Base-by-base conservation (phyloP, 2,113 vertebrate genomes). In the Pungitius pungitius region DNA sequence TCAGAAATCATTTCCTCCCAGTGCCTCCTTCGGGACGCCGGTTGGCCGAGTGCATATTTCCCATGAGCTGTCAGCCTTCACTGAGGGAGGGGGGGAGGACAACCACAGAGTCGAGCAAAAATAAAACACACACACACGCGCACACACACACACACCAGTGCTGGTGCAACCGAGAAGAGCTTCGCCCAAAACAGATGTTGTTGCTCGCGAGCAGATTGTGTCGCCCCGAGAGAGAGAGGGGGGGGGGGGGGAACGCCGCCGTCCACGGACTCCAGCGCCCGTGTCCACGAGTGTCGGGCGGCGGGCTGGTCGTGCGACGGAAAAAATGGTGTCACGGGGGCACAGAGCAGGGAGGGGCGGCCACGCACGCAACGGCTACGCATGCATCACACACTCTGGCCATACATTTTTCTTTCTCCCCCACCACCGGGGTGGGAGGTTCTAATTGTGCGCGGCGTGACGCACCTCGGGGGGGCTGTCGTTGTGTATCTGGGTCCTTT, bases 21-120 rank as follows among this genome's bases (percentile, higher is more conserved):
- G 18, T 82, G 81, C 67, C 75, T 84, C 67, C 77, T 78, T 75
- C 80, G 80, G 68, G 73, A 87, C 66, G 55, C 63, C 13, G 26
- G 77, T 69, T 88, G 83, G 62, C 83, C 80, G 81, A 90, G 85
- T 87, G 87, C 87, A 90, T 90, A 88, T 92, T 92, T 92, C 91
- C 91, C 91, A 88, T 77, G 88, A 88, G 88, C 81, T 55, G 59
- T 82, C 65, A 61, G 60, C 45, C 66, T 51, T 78, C 78, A 64
- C 68, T 55, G 13, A 78, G 80, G 52, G 83, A 86, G 63, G 78
- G 33, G 81, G 83, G 78, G 33, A 80, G 87, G 63, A 74, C 69
- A 80, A 86, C 84, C 85, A 17, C 83, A 81, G 61, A 78, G 63
- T 58, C 4, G 6, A 47, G 33, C 18, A 73, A 67, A 73, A 22